These are phyloP conservation scores for Cephus rjabovi DNA, from an alignment of 2,888 invertebrate species.

Conservation along the genomic window DNA sequence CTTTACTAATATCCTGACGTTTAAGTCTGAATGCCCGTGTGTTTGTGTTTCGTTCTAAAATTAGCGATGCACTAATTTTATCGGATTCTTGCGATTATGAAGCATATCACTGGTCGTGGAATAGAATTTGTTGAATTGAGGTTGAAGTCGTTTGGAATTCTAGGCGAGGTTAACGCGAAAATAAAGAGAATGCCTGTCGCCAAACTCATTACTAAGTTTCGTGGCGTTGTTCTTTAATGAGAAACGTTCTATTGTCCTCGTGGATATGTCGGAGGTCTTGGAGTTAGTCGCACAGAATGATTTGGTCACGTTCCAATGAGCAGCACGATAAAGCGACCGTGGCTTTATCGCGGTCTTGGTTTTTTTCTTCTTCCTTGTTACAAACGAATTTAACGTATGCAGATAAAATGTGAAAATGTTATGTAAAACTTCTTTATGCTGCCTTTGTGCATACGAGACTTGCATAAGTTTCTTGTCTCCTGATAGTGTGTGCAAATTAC, in stretches of 20 bases:
- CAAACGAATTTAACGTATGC: background rate
- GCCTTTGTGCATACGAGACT: background rate
- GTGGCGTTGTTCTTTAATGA: background rate
- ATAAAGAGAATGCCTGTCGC: background rate
- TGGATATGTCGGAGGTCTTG: background rate
- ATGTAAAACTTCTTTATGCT: too few relatives aligned
- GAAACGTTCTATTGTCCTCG: background rate
- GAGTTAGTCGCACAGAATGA: background rate
- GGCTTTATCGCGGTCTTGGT: background rate
- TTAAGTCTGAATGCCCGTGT: too few relatives aligned
- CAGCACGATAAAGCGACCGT: background rate
- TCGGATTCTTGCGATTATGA: background rate
- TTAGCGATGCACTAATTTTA: background rate
- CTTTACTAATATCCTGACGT: background rate
- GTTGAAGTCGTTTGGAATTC: background rate
- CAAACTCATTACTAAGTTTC: background rate
- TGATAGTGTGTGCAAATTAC: background rate
- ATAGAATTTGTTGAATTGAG: background rate
- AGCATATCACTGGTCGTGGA: background rate
- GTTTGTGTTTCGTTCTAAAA: background rate
- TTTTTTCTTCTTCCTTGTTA: background rate
- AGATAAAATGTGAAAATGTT: too few relatives aligned
- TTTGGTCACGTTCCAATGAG: background rate
- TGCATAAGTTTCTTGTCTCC: background rate
- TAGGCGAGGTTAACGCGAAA: background rate